These are phyloP conservation scores for Toxonevra muliebris DNA, from an alignment of 2,888 invertebrate genomes.

Conservation along the genomic window DNA sequence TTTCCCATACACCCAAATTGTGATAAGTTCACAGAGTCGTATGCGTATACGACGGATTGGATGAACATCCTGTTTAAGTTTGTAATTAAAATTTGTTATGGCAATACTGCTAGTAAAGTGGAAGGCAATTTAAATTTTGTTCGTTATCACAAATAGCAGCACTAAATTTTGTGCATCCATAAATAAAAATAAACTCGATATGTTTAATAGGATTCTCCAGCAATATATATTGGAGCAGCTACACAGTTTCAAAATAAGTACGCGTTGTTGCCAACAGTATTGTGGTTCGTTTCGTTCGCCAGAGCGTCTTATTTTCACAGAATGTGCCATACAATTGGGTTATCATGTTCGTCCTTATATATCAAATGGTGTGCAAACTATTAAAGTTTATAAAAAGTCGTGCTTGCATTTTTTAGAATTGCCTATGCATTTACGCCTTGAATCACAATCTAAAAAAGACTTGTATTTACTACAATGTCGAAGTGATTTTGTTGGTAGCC, in stretches of 20 bases:
- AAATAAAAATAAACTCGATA: neutral
- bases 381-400: conserved; percentile 38
- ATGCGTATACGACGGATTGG: no score
- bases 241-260: conserved; percentile 32
- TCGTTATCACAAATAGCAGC: no score
- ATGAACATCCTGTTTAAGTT: no score
- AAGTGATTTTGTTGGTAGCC: conserved; percentile 31
- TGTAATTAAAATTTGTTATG: no score
- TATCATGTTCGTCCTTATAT: conserved; percentile 30
- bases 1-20: no score
- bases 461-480: conserved; percentile 37
- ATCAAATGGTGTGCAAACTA: conserved; percentile 38
- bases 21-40: no score
- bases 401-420: conserved; percentile 39
- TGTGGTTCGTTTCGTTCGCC: conserved; percentile 36
- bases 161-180: no score
- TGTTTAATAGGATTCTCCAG: conserved; percentile 32
- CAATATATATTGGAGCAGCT: conserved; percentile 42
- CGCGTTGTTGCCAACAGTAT: conserved; percentile 42
- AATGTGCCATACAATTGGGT: conserved; percentile 33
- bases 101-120: no score
- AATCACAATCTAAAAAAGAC: conserved; percentile 35
- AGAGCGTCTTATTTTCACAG: conserved; percentile 35
- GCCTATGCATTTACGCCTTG: conserved; percentile 27
- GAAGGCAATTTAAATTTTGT: no score